Percentiles rank a stretch among this genome's conserved stretches.
Evolutionary conservation across 1,140 invertebrate genomes (phyloP).

Genomic region (Goniozus legneri): DNA sequence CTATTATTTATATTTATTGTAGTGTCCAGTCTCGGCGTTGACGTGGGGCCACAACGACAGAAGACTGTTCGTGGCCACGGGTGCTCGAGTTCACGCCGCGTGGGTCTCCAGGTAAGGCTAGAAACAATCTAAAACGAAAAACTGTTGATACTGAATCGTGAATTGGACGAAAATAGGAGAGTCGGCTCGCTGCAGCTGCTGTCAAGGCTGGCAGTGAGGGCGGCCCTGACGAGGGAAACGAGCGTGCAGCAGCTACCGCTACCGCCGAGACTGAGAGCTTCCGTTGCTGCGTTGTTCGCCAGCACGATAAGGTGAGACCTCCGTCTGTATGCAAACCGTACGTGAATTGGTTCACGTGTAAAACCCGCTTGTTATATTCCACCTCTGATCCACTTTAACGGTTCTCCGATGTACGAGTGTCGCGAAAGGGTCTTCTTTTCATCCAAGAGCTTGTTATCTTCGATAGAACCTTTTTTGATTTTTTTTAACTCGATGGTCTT

Average conservation of each 20-base stretch:
- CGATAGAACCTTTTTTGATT: too few relatives aligned
- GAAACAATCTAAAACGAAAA: neutral
- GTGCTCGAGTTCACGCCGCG: slow-evolving; percentile 83
- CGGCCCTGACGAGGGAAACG: slow-evolving; percentile 59
- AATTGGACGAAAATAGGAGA: slow-evolving; percentile 53
- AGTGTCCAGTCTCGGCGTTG: slow-evolving; percentile 85
- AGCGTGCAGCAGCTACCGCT: slow-evolving; percentile 69
- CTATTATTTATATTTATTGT: slow-evolving; percentile 30
- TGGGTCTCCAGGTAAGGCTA: slow-evolving; percentile 78
- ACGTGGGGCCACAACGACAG: slow-evolving; percentile 98
- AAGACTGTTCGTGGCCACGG: slow-evolving; percentile 89
- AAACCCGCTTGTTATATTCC: too few relatives aligned
- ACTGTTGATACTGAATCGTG: neutral
- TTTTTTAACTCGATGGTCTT: too few relatives aligned
- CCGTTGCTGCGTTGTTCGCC: slow-evolving; percentile 85
- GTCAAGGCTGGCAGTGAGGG: slow-evolving; percentile 69
- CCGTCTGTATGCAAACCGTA: neutral
- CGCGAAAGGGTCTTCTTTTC: too few relatives aligned
- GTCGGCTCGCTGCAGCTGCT: slow-evolving; percentile 88
- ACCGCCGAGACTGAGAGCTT: slow-evolving; percentile 77
- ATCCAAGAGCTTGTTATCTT: too few relatives aligned
- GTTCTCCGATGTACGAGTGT: too few relatives aligned
- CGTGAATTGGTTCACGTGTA: too few relatives aligned
- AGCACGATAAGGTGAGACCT: slow-evolving; percentile 73
- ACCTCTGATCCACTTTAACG: too few relatives aligned